Percentiles rank a stretch among this genome's conserved stretches.
Conservation (phyloP, 2,797 vertebrate genomes). For the Ceryle rudis region DNA sequence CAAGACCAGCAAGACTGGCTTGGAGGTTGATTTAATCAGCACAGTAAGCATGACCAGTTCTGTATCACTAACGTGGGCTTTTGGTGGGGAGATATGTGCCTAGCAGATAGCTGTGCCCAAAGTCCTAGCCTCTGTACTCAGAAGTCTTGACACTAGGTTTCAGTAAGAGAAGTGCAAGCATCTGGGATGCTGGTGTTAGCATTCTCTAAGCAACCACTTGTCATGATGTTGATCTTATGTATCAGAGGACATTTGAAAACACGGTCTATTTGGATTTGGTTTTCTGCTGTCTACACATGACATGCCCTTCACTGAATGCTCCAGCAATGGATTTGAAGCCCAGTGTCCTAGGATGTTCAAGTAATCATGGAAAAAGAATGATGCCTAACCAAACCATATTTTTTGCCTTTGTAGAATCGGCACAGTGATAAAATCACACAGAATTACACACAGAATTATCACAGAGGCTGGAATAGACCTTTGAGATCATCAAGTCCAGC, state of each 20-base stretch:
- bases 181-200: background rate
- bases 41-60: background rate
- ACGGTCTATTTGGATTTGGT: background rate
- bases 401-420: background rate
- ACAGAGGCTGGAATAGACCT: no score
- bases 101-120: background rate
- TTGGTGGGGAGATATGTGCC: background rate
- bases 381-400: background rate
- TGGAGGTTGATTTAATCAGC: background rate
- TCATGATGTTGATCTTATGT: background rate
- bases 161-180: background rate
- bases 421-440: background rate
- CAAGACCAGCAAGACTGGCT: background rate
- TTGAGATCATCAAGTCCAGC: no score
- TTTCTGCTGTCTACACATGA: background rate
- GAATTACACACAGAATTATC: no score
- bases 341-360: background rate
- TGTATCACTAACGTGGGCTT: background rate
- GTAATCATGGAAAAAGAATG: background rate
- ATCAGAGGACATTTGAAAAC: background rate
- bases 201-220: background rate
- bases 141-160: background rate
- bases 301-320: background rate
- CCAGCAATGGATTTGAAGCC: background rate
- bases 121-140: background rate